These are phyloP conservation scores for Anthonomus grandis DNA, from an alignment of 1,140 invertebrate species.

Conservation along the genomic window DNA sequence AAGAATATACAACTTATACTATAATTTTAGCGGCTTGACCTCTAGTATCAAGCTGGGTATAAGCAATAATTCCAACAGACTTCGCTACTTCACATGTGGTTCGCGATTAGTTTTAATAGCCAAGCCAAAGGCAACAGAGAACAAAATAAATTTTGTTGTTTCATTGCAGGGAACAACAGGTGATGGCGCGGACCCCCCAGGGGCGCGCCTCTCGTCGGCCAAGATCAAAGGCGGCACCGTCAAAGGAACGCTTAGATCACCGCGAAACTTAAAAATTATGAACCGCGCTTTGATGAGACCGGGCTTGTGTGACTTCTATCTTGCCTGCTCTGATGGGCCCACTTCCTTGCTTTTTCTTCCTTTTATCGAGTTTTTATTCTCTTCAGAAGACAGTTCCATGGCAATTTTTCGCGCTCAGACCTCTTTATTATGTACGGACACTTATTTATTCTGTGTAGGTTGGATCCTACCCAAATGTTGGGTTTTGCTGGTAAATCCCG, in stretches of 20 bases:
- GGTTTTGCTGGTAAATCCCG: too few species aligned
- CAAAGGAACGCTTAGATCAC: constrained; percentile 24
- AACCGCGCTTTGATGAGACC: constrained; percentile 30
- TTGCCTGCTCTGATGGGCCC: too few species aligned
- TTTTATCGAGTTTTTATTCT: constrained; percentile 22
- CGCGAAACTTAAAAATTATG: constrained; percentile 29
- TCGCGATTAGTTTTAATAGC: neutral
- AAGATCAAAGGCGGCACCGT: constrained; percentile 21
- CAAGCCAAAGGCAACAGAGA: neutral
- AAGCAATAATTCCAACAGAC: too few species aligned
- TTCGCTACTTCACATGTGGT: too few species aligned
- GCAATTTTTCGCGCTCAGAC: constrained; percentile 16
- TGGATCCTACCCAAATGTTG: too few species aligned
- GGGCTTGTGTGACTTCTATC: constrained; percentile 17
- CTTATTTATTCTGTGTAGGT: too few species aligned
- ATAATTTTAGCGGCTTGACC: too few species aligned
- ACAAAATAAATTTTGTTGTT: constrained; percentile 22
- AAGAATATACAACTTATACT: too few species aligned
- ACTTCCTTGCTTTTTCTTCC: constrained; percentile 22
- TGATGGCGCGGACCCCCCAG: constrained; percentile 18
- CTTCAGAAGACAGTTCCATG: constrained; percentile 15
- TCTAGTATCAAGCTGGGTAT: too few species aligned
- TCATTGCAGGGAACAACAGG: constrained; percentile 21
- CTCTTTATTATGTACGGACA: too few species aligned
- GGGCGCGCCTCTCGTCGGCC: constrained; percentile 4